Percentiles rank a stretch among this genome's conserved stretches.
Evolutionary conservation across 2,888 invertebrate species (phyloP).

Genomic region (Orthonevra nobilis): DNA sequence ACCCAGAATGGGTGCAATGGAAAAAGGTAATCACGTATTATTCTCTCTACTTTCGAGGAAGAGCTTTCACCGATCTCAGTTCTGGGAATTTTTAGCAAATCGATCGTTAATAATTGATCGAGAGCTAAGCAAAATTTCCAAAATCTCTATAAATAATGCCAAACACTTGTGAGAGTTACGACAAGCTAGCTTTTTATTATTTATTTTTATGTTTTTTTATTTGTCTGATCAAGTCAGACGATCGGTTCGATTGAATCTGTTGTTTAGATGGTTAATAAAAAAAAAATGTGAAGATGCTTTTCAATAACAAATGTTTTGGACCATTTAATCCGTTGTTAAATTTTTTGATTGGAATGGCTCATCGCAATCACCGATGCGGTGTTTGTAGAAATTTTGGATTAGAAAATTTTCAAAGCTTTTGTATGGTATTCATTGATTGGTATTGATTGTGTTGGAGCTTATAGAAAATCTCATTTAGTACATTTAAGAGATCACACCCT

Average conservation of each 20-base stretch:
- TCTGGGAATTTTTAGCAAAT: conserved; percentile 49
- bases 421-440: too few relatives aligned
- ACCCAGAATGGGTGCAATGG: conserved; percentile 35
- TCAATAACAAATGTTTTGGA: conserved; percentile 1
- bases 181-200: not conserved
- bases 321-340: conserved; percentile 19
- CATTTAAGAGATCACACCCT: too few relatives aligned
- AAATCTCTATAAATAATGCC: conserved; percentile 18
- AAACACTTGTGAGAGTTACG: conserved; percentile 3
- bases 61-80: conserved; percentile 38
- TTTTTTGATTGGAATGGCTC: not conserved
- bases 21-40: conserved; percentile 24
- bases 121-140: conserved; percentile 40
- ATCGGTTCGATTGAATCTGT: not conserved
- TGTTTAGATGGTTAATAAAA: not conserved
- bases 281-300: conserved; percentile 14
- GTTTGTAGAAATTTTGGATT: not conserved
- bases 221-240: not conserved
- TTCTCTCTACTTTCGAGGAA: conserved; percentile 30
- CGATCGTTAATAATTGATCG: conserved; percentile 45
- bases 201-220: too few relatives aligned
- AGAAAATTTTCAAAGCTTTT: not conserved
- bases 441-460: too few relatives aligned
- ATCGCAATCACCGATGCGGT: conserved; percentile 20
- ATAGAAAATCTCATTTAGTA: too few relatives aligned